Conservation (phyloP, 1,140 invertebrate species). For the Dinoponera quadriceps region DNA sequence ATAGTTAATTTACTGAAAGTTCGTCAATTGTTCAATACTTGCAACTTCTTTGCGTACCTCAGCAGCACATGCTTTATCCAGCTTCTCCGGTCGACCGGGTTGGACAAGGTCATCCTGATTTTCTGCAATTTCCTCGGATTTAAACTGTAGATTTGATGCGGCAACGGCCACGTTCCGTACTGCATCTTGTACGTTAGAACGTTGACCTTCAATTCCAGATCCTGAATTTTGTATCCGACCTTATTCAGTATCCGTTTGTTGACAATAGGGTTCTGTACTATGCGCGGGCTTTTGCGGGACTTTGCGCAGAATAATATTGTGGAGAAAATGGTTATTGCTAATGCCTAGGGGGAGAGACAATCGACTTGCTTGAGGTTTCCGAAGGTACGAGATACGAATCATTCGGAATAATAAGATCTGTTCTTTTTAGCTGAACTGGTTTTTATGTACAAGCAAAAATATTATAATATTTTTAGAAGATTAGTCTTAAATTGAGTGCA, state of each 20-base stretch:
- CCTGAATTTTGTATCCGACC: constrained; percentile 76
- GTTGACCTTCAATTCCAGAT: constrained; percentile 80
- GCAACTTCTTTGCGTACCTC: constrained; percentile 61
- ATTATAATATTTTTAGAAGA: too few species aligned
- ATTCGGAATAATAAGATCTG: too few species aligned
- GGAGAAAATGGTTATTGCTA: constrained; percentile 64
- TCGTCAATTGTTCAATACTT: background rate
- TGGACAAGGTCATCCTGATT: constrained; percentile 68
- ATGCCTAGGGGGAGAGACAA: constrained; percentile 65
- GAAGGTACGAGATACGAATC: too few species aligned
- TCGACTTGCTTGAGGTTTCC: background rate
- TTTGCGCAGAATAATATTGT: constrained; percentile 70
- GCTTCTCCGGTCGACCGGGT: constrained; percentile 63
- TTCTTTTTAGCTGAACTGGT: too few species aligned
- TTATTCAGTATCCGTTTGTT: constrained; percentile 68
- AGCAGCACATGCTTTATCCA: constrained; percentile 75
- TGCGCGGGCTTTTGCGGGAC: constrained; percentile 61
- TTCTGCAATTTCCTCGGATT: constrained; percentile 65
- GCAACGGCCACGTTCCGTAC: constrained; percentile 79
- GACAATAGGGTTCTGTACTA: background rate
- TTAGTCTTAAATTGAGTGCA: too few species aligned
- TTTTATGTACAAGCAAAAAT: too few species aligned
- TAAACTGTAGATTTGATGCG: constrained; percentile 69
- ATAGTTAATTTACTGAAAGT: background rate
- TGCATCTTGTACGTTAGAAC: constrained; percentile 81